These are phyloP conservation scores for Epinephelus cyanopodus DNA, from an alignment of 2,113 vertebrate species.

Conservation along the genomic window DNA sequence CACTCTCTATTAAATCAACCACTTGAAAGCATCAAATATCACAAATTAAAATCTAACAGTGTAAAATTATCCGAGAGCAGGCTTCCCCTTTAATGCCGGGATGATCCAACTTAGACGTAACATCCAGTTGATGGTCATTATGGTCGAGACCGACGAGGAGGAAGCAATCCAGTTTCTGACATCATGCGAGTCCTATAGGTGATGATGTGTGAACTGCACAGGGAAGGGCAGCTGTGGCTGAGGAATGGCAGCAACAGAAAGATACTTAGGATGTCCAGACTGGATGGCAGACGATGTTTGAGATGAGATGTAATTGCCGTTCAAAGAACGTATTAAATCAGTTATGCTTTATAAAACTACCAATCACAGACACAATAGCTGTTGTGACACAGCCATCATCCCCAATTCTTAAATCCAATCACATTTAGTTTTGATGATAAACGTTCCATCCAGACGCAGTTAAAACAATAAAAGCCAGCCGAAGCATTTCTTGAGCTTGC, in stretches of 20 bases:
- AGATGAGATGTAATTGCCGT: constrained; percentile 1
- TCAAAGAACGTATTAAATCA: neutral
- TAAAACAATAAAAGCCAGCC: constrained; percentile 9
- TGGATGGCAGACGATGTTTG: constrained; percentile 22
- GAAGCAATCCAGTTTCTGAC: constrained; percentile 52
- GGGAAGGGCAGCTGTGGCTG: constrained; percentile 64
- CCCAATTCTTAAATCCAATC: neutral
- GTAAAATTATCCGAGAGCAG: neutral
- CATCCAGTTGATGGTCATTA: constrained; percentile 26
- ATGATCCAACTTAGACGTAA: constrained; percentile 34
- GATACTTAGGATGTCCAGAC: constrained; percentile 35
- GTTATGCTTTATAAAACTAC: neutral
- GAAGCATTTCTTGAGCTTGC: neutral
- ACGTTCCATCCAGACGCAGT: neutral
- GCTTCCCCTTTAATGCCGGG: constrained; percentile 26
- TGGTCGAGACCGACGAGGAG: constrained; percentile 9
- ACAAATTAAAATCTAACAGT: constrained; percentile 5
- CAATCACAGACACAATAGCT: constrained; percentile 4
- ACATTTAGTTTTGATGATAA: neutral
- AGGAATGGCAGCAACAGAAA: constrained; percentile 19
- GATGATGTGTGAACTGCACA: constrained; percentile 73
- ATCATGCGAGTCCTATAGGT: constrained; percentile 64
- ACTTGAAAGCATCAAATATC: neutral
- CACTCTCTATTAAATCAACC: neutral
- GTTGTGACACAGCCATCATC: neutral